Conservation (phyloP, 2,888 invertebrate species). For the Willowsia nigromaculata region DNA sequence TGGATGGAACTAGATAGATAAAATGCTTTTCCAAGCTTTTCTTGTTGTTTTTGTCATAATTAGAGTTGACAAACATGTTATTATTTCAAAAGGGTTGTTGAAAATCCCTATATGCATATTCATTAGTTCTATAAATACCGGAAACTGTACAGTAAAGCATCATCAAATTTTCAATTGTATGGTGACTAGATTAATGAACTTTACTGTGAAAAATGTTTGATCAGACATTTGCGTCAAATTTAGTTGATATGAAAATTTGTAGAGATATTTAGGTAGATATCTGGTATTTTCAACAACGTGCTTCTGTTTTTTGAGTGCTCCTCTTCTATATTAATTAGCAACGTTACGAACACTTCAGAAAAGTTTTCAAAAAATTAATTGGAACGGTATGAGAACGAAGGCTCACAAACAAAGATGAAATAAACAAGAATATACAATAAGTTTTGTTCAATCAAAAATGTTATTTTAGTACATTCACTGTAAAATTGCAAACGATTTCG, state of each 20-base stretch:
- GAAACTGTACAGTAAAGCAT: too few species aligned
- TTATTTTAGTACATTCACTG: not conserved
- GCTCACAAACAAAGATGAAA: not conserved
- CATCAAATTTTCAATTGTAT: too few species aligned
- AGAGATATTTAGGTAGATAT: constrained; percentile 14
- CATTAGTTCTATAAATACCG: too few species aligned
- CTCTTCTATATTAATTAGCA: constrained; percentile 46
- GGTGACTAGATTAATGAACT: too few species aligned
- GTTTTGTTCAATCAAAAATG: too few species aligned
- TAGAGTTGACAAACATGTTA: not conserved
- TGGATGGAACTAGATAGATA: not conserved
- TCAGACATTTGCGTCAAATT: too few species aligned
- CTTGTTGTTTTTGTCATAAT: constrained; percentile 7
- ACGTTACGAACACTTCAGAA: not conserved
- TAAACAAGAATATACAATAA: not conserved
- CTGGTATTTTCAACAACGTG: not conserved
- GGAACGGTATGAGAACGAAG: constrained; percentile 4
- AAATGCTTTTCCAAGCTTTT: constrained; percentile 46
- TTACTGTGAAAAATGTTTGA: too few species aligned
- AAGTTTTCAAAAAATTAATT: constrained; percentile 28
- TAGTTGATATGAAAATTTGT: not conserved
- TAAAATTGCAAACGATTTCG: not conserved
- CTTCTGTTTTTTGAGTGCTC: not conserved
- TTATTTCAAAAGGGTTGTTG: too few species aligned
- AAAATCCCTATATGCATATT: not conserved